Evolutionary conservation across 1,140 invertebrate genomes (phyloP).

Genomic region (Sycophila sp.): DNA sequence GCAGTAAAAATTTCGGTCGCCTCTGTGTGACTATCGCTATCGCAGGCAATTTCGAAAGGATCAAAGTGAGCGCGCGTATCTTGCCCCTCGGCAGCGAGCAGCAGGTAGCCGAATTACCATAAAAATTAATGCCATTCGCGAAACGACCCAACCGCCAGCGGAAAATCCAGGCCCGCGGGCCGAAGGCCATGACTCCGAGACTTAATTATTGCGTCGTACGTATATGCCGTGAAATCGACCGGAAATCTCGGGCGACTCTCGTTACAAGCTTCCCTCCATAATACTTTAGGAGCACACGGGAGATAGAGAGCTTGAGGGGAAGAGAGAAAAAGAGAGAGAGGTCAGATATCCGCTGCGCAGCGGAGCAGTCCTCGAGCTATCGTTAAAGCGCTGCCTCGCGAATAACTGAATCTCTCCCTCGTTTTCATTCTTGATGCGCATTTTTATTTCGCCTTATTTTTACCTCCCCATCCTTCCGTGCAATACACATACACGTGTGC

Average conservation of each 20-base stretch:
- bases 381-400: conserved; percentile 9
- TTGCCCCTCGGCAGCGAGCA: not conserved
- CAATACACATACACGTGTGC: not conserved
- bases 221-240: conserved; percentile 3
- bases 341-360: not conserved
- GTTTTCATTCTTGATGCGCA: conserved; percentile 2
- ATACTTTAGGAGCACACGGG: not conserved
- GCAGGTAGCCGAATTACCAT: conserved; percentile 39
- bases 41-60: conserved; percentile 4
- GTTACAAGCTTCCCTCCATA: conserved; percentile 7
- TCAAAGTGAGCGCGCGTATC: not conserved
- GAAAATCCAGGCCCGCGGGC: not conserved
- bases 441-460: conserved; percentile 3
- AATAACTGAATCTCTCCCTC: conserved; percentile 11
- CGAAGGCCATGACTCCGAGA: not conserved
- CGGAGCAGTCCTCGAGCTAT: not conserved
- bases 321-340: not conserved
- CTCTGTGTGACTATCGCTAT: no score
- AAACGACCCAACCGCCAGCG: not conserved
- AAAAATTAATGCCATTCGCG: conserved; percentile 47
- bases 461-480: no score
- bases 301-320: not conserved
- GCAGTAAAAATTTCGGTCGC: no score
- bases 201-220: conserved; percentile 24
- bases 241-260: conserved; percentile 6